Base-by-base conservation (phyloP, 2,113 vertebrate genomes). In the Irena cyanogastra region DNA sequence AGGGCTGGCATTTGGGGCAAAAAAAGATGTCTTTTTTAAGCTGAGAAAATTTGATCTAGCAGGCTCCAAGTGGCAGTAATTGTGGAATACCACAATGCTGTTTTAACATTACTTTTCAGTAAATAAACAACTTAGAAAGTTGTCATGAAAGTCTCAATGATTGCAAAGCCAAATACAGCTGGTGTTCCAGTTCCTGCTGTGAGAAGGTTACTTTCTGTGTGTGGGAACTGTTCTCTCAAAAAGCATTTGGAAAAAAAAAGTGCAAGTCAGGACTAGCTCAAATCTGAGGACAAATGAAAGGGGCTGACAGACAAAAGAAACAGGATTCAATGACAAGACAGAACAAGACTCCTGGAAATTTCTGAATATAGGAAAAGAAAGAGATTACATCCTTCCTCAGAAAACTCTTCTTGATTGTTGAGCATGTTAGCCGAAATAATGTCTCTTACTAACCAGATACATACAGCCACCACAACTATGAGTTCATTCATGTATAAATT, bases 71-170 rank as follows among this genome's bases (percentile, higher is more conserved):
- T 14, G 33, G 37, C 66, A 83, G 71, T 61, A 87, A 91, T n/a
- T 88, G 87, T 57, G 61, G 63, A 93, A 82, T 30, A 37, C 26
- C 63, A 94, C 69, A 89, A 96, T 9, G 19, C 37, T 68, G 84
- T 72, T 96, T 95, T 61, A 92, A 75, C 78, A 87, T 64, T 54
- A 65, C 60, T 93, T 89, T 65, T 79, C 81, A 95, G 70, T 68
- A 87, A 91, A 91, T 63, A 95, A 95, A 94, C 74, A 94, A 53
- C 75, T 91, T 80, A n/a, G 28, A 91, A 96, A 94, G 91, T 79
- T 94, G 69, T 54, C 57, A 39, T 72, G 49, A 49, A 93, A 85
- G 26, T 94, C 93, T 76, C 65, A 56, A 52, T 72, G 78, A 85
- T 2, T 94, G 87, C 78, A 91, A 95, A 95, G 74, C 54, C 80